Base-by-base conservation (phyloP, 2,888 invertebrate genomes). In the Schizaphis graminum region DNA sequence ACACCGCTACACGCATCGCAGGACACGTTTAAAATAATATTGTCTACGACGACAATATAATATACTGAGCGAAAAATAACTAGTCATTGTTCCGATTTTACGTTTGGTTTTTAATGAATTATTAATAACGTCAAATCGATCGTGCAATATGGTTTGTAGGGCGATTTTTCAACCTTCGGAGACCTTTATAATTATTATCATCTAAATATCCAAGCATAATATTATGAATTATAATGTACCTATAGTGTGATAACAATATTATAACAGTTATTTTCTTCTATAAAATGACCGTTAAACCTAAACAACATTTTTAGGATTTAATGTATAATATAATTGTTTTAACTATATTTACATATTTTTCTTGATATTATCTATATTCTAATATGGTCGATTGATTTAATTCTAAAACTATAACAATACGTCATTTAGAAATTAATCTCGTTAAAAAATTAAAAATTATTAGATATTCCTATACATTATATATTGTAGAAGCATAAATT, bases 1-100 rank as follows among this genome's bases (percentile, higher is more conserved):
- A 53, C 44, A n/a, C 41, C 26, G 57, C 47, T 49, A 26, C 92
- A 53, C 67, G 49, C 67, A 88, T 88, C 41, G 41, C 53, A 67
- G 67, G 92, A 67, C 92, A 92, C 88, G 88, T 67, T 67, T 88
- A 92, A 92, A 92, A 88, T 67, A 92, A 53, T 92, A 87, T 67
- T 67, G 92, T 61, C 47, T n/a, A 91, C 77, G 61, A 92, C 47
- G 49, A 86, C 26, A 91, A 84, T 84, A 86, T 53, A 35, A 84
- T 57, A 44, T 35, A 41, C 56, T 87, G 87, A 26, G 86, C 35
- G 92, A 92, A 88, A 92, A 92, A 67, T 61, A 49, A 87, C 92
- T 49, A 61, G 92, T 92, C 85, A 87, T 92, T 92, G 87, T 92
- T 87, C 61, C 92, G 49, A 87, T 87, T 92, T 87, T 87, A 86